Evolutionary conservation across 2,888 invertebrate genomes (phyloP), one percentile per base, ranked within the genome.

Genomic region (Seira sanloemensis): DNA sequence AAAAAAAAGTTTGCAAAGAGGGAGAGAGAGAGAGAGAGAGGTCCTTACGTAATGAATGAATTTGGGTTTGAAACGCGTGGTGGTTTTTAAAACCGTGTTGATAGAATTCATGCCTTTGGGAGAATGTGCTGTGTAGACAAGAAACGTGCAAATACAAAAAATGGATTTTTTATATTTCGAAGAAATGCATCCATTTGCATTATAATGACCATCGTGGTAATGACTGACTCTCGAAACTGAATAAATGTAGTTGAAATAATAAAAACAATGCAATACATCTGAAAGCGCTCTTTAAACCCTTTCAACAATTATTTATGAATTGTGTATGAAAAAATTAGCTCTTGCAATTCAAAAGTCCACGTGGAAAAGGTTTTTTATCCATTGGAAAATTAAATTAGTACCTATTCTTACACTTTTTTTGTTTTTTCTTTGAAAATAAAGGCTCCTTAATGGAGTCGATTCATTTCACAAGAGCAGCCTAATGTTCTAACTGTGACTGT

Each of bases 1-100:
- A 62, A 23, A 23, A 62, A 62, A 62, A 62, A 62, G 2, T n/a
- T 12, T 37, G 37, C 12, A 37, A 4, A 37, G 67, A 25, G 67
- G 9, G 25, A 26, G 67, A 25, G 18, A 67, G 37, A 1, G 50
- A 72, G 71, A 23, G 50, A 72, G 50, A 50, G 12, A 25, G 9
- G 12, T 9, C 62, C 23, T 72, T 72, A 72, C 71, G 71, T 72
- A 46, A 72, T 50, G 71, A 50, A 69, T 37, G 71, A 72, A 50
- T 72, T 21, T 7, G 71, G 50, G 71, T 50, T 71, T 37, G 46
- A 71, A 71, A 71, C 50, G 71, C 24, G 50, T 72, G 24, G 71
- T 72, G 71, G 71, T 50, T 72, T 62, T 62, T 62, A 62, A 62
- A 62, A 62, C 62, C 62, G 62, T 62, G 62, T 62, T 62, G 62